Evolutionary conservation across 64 coral and sea anemone species (phyloP), one percentile per base, ranked within the genome.

Genomic region (Astreopora myriophthalma): DNA sequence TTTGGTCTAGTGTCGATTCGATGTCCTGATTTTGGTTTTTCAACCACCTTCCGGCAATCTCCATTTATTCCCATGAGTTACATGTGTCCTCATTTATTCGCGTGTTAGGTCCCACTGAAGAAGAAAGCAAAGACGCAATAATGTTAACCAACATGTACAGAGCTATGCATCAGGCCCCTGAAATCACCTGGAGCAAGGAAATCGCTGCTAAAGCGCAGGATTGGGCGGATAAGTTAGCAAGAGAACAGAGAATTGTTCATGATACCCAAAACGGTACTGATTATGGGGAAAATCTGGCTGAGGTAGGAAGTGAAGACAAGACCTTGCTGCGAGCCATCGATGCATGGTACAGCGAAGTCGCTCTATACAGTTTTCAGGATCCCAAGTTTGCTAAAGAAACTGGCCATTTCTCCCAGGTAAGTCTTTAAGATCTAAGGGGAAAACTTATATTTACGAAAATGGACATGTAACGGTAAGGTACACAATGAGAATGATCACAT

Each of bases 81-180:
- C n/a, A n/a, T n/a, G n/a, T n/a, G n/a, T n/a, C n/a, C n/a, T n/a
- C n/a, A n/a, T n/a, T n/a, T n/a, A n/a, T n/a, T n/a, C n/a, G n/a
- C n/a, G n/a, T n/a, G n/a, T 23, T 78, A 78, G 74, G 74, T 16
- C 74, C 74, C 23, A 78, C 0, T 31, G 42, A 46, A 16, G 74
- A 78, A 16, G 74, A 78, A 78, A 78, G 39, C 42, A 78, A 78
- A 31, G 74, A 78, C 13, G 74, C 74, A 28, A 3, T 78, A 26
- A 78, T 78, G 74, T 29, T 78, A 51, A 48, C 40, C 10, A 78
- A 78, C 74, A 48, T 78, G 74, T 78, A 78, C 40, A 78, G 74
- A 51, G 74, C 74, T 51, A 78, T 78, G 42, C 74, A 78, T 14
- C 74, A 78, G 74, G 74, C 74, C 11, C 74, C 74, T 0, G 8